These are phyloP conservation scores for Baronia brevicornis DNA, from an alignment of 2,888 invertebrate genomes.

Conservation along the genomic window DNA sequence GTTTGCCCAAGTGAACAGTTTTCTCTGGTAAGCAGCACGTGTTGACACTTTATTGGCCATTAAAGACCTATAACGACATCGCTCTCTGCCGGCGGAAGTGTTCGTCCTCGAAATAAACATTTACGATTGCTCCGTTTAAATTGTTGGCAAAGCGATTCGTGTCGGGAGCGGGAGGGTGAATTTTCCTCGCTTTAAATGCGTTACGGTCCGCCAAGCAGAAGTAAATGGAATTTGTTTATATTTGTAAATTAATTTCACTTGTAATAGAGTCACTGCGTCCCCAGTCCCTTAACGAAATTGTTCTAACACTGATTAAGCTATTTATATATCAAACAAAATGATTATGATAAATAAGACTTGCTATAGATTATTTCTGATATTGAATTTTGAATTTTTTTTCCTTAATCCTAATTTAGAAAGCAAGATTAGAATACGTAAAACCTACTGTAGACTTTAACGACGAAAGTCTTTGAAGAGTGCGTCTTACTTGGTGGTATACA, in stretches of 20 bases:
- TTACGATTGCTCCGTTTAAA: constrained; percentile 65
- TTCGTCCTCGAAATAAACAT: constrained; percentile 63
- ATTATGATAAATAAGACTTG: no score
- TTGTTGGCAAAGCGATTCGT: constrained; percentile 67
- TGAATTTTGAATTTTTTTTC: no score
- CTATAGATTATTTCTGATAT: no score
- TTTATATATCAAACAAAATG: no score
- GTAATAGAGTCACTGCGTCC: no score
- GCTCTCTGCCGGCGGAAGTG: constrained; percentile 51
- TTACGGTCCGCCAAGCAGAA: constrained; percentile 62
- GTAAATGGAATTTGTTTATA: constrained; percentile 70
- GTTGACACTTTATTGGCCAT: constrained; percentile 70
- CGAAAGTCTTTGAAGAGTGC: no score
- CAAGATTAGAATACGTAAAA: no score
- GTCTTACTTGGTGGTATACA: no score
- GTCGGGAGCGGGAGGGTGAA: constrained; percentile 43
- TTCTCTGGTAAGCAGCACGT: constrained; percentile 45
- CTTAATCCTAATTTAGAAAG: no score
- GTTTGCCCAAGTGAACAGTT: constrained; percentile 52
- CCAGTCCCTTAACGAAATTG: no score
- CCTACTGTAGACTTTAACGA: no score
- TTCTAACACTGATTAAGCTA: no score
- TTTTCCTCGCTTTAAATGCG: constrained; percentile 54
- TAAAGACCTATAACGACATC: constrained; percentile 66
- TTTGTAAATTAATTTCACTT: constrained; percentile 62